Base-by-base conservation (phyloP, 1,140 invertebrate species). In the Nebria ingens region DNA sequence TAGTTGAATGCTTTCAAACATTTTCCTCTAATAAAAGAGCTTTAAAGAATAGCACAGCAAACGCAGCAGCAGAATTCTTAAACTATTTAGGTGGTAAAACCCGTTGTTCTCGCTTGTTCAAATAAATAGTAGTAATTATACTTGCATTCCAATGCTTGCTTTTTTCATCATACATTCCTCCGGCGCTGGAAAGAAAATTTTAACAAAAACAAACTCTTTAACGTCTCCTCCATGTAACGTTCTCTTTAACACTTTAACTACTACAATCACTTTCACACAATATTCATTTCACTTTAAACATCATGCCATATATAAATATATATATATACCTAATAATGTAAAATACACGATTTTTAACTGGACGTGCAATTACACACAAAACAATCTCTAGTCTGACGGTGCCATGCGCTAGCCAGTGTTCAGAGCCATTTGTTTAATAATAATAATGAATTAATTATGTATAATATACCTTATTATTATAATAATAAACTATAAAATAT, bases 111-210 rank as follows among this genome's bases (percentile, higher is more conserved):
- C 25, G 25, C 25, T 34, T 34, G 6, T 34, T 34, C 25, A 34
- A 34, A n/a, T n/a, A n/a, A n/a, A n/a, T n/a, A n/a, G 25, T 34
- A 34, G 25, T 34, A 34, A 34, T 34, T 34, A 34, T n/a, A 34
- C n/a, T 34, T 34, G 25, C 25, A 34, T 34, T 34, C 25, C 25
- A 34, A n/a, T n/a, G n/a, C n/a, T n/a, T n/a, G 25, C 25, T 34
- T 34, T 6, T n/a, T 34, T 34, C 6, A 9, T 60, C 58, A 59
- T 57, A 62, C 63, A 65, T 65, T 65, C 62, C 63, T 65, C 56
- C 55, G 52, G 59, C 60, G 57, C 62, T 63, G 62, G 57, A 63
- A 63, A 55, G 58, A 52, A 61, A 60, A 53, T 21, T 45, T 12
- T 52, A 56, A 34, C 25, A 34, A 34, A 6, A 34, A n/a, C n/a